Evolutionary conservation across 2,113 vertebrate genomes (phyloP).

Genomic region (Rissa tridactyla): DNA sequence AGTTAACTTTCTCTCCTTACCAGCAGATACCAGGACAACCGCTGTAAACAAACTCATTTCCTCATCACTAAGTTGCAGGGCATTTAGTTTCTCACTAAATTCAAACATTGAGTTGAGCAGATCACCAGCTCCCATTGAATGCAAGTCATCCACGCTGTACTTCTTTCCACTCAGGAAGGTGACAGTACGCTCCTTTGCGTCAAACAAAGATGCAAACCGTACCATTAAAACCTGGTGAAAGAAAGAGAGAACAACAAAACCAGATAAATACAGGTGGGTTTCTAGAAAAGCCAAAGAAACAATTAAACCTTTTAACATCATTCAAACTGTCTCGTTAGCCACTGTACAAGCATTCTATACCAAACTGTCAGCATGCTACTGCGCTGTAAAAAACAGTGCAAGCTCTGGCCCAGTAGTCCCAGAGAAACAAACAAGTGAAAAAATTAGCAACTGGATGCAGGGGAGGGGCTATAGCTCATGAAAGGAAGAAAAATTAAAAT

Average conservation of each 20-base stretch:
- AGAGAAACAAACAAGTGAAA: background rate
- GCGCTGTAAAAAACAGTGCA: background rate
- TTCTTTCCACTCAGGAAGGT: slow-evolving; percentile 94
- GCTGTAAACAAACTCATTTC: slow-evolving; percentile 97
- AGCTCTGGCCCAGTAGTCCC: background rate
- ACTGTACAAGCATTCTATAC: background rate
- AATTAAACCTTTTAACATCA: background rate
- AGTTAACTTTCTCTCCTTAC: slow-evolving; percentile 75
- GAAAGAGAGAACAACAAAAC: background rate
- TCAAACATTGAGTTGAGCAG: slow-evolving; percentile 97
- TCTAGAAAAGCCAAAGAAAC: background rate
- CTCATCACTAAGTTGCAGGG: slow-evolving; percentile 88
- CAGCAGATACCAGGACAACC: slow-evolving; percentile 95
- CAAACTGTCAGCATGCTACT: background rate
- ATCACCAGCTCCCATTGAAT: slow-evolving; percentile 90
- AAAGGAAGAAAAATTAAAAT: slow-evolving; percentile 3
- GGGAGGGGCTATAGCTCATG: background rate
- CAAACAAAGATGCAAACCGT: slow-evolving; percentile 92
- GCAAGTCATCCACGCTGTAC: slow-evolving; percentile 88
- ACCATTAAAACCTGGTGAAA: slow-evolving; percentile 92
- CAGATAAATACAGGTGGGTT: background rate
- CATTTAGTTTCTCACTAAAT: slow-evolving; percentile 94
- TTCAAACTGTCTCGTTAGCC: background rate
- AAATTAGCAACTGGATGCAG: background rate
- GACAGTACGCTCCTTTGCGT: slow-evolving; percentile 89